Evolutionary conservation across 2,113 vertebrate species (phyloP).

Genomic region (Thamnaconus septentrionalis): DNA sequence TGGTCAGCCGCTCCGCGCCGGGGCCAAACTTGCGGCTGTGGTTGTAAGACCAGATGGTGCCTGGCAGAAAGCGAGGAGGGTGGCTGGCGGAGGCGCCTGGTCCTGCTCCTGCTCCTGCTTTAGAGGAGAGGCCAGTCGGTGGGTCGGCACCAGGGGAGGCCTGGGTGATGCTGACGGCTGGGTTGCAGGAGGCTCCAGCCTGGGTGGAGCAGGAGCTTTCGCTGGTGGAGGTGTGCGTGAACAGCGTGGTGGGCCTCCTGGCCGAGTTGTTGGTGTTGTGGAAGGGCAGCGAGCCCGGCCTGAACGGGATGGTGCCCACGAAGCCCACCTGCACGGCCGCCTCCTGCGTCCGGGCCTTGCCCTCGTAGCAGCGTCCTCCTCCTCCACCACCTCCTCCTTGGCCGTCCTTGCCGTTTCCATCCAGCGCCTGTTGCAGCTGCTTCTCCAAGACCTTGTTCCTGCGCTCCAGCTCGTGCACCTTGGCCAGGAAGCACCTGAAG

Average conservation of each 20-base stretch:
- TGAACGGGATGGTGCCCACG: constrained; percentile 82
- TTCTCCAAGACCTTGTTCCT: constrained; percentile 93
- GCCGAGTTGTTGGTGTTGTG: constrained; percentile 78
- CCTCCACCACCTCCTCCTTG: constrained; percentile 56
- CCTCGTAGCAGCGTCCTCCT: constrained; percentile 55
- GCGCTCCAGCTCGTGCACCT: constrained; percentile 94
- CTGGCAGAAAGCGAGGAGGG: constrained; percentile 83
- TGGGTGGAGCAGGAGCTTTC: constrained; percentile 14
- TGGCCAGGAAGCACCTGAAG: constrained; percentile 95
- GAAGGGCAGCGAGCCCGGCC: constrained; percentile 70
- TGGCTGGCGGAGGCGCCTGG: constrained; percentile 58
- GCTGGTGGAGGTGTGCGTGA: constrained; percentile 59
- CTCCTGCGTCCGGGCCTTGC: constrained; percentile 75
- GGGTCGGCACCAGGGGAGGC: constrained; percentile 70
- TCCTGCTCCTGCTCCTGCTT: constrained; percentile 29
- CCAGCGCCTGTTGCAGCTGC: constrained; percentile 90
- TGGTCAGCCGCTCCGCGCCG: constrained; percentile 85
- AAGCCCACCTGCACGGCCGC: constrained; percentile 89
- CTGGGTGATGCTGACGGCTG: constrained; percentile 65
- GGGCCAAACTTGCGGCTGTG: constrained; percentile 86
- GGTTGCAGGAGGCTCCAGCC: constrained; percentile 26
- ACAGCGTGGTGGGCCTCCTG: constrained; percentile 73
- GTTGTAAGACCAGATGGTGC: constrained; percentile 95
- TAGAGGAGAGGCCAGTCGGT: constrained; percentile 52
- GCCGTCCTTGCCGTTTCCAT: constrained; percentile 69